A percentile compares a stretch with the other conserved stretches of the same genome.
Evolutionary conservation across 2,888 invertebrate genomes (phyloP).

Genomic region (Spilarctia lutea): DNA sequence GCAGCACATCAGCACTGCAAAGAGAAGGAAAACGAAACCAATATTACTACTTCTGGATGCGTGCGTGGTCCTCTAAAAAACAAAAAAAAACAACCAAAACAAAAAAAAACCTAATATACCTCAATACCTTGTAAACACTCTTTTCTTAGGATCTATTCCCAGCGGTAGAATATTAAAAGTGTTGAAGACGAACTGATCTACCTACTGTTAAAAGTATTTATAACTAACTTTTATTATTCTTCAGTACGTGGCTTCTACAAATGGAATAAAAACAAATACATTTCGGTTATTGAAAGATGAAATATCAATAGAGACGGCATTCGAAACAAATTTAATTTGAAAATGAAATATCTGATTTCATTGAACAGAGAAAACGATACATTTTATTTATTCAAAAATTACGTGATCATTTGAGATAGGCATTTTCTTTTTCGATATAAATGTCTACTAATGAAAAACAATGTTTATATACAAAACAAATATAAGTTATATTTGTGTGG

Average conservation of each 20-base stretch:
- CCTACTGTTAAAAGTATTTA: neutral
- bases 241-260: too few species aligned
- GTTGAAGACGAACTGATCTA: neutral
- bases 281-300: neutral
- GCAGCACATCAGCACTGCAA: too few species aligned
- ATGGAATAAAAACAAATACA: neutral
- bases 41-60: too few species aligned
- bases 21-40: too few species aligned
- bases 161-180: too few species aligned
- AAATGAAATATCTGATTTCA: conserved; percentile 13
- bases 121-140: too few species aligned
- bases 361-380: conserved; percentile 4
- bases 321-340: conserved; percentile 6
- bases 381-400: conserved; percentile 7
- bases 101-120: too few species aligned
- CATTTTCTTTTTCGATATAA: neutral
- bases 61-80: too few species aligned
- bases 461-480: neutral
- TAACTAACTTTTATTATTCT: neutral
- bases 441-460: neutral
- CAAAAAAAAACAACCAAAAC: too few species aligned
- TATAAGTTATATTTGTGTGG: too few species aligned
- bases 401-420: neutral
- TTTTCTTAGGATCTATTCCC: too few species aligned
- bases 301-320: neutral